phyloP scores from a whole-genome alignment of 2,888 invertebrate species.

The Heliconius charithonia region DNA sequence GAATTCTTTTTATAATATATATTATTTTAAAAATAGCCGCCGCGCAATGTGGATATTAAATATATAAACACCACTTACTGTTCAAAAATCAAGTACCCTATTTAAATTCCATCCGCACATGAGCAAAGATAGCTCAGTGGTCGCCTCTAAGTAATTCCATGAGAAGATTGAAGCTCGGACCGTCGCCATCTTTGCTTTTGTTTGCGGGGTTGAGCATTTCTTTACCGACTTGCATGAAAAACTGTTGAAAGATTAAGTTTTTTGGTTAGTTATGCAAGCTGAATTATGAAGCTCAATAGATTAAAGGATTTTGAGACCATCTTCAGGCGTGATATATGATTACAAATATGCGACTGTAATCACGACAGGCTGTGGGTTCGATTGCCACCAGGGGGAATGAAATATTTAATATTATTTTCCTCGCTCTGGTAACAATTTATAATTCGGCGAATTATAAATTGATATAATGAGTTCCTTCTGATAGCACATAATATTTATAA shows the following conservation, averaged over 20 bases:
- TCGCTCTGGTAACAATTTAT: no score
- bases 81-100: slow-evolving; percentile 14
- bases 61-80: background rate
- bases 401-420: no score
- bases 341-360: no score
- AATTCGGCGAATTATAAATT: no score
- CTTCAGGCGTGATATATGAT: no score
- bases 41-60: background rate
- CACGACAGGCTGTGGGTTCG: no score
- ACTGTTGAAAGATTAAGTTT: slow-evolving; percentile 55
- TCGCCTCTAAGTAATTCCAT: slow-evolving; percentile 98
- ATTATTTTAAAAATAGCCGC: background rate
- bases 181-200: slow-evolving; percentile 94
- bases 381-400: no score
- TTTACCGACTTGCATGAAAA: slow-evolving; percentile 91
- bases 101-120: slow-evolving; percentile 44
- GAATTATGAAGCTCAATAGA: background rate
- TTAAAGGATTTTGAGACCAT: no score
- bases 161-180: slow-evolving; percentile 95
- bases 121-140: slow-evolving; percentile 86
- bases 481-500: no score
- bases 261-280: slow-evolving; percentile 46
- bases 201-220: slow-evolving; percentile 93
- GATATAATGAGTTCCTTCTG: no score
- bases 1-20: background rate